These are phyloP conservation scores for Perdita meconis DNA, from an alignment of 2,888 invertebrate species.

Conservation along the genomic window DNA sequence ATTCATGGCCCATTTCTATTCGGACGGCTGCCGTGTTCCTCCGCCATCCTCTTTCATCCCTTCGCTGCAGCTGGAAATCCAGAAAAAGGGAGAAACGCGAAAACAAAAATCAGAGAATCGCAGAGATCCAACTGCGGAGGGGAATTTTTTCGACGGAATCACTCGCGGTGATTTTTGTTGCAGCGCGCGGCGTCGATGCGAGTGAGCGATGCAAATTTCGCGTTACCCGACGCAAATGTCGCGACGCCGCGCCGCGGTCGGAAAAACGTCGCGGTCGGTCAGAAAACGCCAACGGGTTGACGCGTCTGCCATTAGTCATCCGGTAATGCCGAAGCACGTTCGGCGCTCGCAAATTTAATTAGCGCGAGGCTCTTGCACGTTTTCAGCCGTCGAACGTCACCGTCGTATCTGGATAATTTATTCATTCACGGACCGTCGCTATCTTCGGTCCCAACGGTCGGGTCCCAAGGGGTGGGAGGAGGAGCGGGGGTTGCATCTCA, in stretches of 20 bases:
- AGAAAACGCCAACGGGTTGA: constrained; percentile 54
- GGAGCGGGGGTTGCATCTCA: constrained; percentile 49
- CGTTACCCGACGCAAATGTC: constrained; percentile 23
- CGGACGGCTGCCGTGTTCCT: neutral
- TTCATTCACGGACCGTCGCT: constrained; percentile 53
- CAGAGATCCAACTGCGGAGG: neutral
- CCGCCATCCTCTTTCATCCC: neutral
- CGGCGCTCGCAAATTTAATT: constrained; percentile 71
- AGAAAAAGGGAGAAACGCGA: no score
- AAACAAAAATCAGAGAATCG: neutral
- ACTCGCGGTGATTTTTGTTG: constrained; percentile 31
- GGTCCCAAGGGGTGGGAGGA: neutral
- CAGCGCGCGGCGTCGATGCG: neutral
- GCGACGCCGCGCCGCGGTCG: neutral
- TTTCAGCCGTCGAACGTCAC: constrained; percentile 54
- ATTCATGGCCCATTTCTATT: constrained; percentile 8
- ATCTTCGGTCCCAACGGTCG: constrained; percentile 26
- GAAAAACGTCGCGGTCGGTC: constrained; percentile 23
- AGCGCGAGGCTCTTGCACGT: constrained; percentile 64
- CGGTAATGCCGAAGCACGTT: constrained; percentile 64
- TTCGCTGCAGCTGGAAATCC: neutral
- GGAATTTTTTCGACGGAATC: constrained; percentile 24
- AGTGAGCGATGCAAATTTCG: constrained; percentile 23
- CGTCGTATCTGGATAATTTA: constrained; percentile 63
- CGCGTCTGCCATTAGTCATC: constrained; percentile 63